These are phyloP conservation scores for Herminia tarsipennalis DNA, from an alignment of 2,888 invertebrate species.

Conservation along the genomic window DNA sequence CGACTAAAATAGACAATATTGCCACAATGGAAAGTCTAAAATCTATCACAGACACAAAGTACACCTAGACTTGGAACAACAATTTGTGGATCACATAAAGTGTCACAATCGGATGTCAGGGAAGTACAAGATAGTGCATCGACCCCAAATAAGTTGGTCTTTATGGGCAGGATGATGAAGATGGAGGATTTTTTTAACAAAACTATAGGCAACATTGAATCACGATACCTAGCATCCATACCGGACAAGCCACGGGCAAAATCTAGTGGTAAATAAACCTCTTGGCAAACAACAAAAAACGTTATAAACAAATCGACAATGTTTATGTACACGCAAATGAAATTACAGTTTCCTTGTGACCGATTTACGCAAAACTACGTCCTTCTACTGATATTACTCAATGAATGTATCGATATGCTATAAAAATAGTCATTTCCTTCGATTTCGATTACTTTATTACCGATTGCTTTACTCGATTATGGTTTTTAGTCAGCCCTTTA, in stretches of 20 bases:
- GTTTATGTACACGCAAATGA: constrained; percentile 52
- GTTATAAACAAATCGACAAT: constrained; percentile 27
- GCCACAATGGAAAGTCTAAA: no score
- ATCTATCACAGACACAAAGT: no score
- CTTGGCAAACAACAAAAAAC: constrained; percentile 1
- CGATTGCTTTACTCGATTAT: constrained; percentile 6
- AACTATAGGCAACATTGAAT: no score
- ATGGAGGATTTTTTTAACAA: no score
- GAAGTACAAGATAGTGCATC: no score
- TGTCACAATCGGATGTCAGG: no score
- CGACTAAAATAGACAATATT: no score
- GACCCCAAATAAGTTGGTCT: no score
- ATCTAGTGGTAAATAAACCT: neutral
- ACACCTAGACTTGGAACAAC: no score
- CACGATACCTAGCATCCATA: no score
- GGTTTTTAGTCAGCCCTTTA: neutral
- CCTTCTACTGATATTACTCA: constrained; percentile 53
- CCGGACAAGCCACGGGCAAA: neutral
- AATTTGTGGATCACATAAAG: no score
- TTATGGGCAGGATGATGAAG: no score
- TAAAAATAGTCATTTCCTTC: constrained; percentile 33
- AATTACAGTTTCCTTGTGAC: constrained; percentile 55
- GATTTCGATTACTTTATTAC: constrained; percentile 28
- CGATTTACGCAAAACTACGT: constrained; percentile 59
- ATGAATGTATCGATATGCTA: constrained; percentile 35